Conservation (phyloP, 2,888 invertebrate genomes). For the Pyrrhia umbra region DNA sequence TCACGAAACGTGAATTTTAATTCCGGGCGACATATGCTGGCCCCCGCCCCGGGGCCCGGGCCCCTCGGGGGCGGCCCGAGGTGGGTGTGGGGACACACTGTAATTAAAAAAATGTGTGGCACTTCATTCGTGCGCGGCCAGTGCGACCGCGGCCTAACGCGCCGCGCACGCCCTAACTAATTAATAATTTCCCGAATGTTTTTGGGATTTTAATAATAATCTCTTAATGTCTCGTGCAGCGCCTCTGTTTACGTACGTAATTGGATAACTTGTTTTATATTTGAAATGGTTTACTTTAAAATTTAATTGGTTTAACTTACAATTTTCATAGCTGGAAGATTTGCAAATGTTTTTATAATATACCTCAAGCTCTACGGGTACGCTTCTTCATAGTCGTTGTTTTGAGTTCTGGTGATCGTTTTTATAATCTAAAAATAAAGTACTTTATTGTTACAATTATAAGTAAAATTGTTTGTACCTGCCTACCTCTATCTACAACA, state of each 20-base stretch:
- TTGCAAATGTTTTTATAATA: no score
- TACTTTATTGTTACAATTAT: no score
- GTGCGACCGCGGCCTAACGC: slow-evolving; percentile 74
- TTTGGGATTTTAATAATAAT: slow-evolving; percentile 83
- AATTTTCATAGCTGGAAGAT: neutral
- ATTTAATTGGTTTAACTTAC: slow-evolving; percentile 1
- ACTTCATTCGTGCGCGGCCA: slow-evolving; percentile 83
- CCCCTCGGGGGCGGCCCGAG: slow-evolving; percentile 51
- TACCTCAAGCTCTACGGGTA: no score
- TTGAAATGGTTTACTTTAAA: neutral
- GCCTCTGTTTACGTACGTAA: slow-evolving; percentile 42
- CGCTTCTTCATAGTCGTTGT: no score
- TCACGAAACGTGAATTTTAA: slow-evolving; percentile 86
- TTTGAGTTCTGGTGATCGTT: no score
- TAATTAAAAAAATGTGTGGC: slow-evolving; percentile 89
- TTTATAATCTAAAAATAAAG: no score
- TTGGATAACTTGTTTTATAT: slow-evolving; percentile 38
- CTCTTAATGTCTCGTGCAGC: slow-evolving; percentile 66
- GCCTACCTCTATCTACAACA: no score
- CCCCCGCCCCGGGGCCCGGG: slow-evolving; percentile 47
- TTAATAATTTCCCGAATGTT: slow-evolving; percentile 80
- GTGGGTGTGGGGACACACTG: slow-evolving; percentile 67
- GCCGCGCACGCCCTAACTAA: slow-evolving; percentile 76
- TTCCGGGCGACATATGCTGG: slow-evolving; percentile 85
- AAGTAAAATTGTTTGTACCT: no score